These are phyloP conservation scores for Discoglossus pictus DNA, from an alignment of 2,797 vertebrate species.

Conservation along the genomic window DNA sequence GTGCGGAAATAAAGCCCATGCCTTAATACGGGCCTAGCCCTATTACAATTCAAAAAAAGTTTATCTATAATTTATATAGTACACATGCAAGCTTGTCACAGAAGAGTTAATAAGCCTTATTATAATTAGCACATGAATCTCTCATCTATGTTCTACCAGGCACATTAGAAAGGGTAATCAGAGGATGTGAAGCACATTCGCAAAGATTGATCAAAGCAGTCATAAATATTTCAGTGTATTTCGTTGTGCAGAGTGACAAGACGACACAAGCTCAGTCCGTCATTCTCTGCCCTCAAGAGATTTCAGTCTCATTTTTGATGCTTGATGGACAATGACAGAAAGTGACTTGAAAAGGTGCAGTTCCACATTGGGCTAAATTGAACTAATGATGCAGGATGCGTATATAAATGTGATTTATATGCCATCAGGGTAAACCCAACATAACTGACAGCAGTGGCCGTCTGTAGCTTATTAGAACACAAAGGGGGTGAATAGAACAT, in stretches of 20 bases:
- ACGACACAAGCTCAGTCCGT: conserved; percentile 38
- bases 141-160: conserved; percentile 14
- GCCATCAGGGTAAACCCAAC: too few species aligned
- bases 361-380: conserved; percentile 12
- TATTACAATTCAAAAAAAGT: too few species aligned
- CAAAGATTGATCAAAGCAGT: conserved; percentile 43
- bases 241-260: conserved; percentile 38
- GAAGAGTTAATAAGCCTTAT: conserved; percentile 12
- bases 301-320: conserved; percentile 23
- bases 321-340: conserved; percentile 28
- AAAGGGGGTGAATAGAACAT: too few species aligned
- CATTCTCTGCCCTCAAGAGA: conserved; percentile 34
- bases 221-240: conserved; percentile 46
- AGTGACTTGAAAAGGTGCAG: conserved; percentile 26
- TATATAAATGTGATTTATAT: conserved; percentile 6
- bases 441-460: too few species aligned
- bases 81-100: too few species aligned
- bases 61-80: too few species aligned
- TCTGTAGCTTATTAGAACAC: too few species aligned
- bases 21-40: too few species aligned
- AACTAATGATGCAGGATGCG: conserved; percentile 25
- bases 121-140: conserved; percentile 2
- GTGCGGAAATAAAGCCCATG: too few species aligned
- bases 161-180: conserved; percentile 28
- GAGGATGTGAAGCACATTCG: conserved; percentile 31